These are phyloP conservation scores for Ennomos quercinarius DNA, from an alignment of 2,888 invertebrate genomes.

Conservation along the genomic window DNA sequence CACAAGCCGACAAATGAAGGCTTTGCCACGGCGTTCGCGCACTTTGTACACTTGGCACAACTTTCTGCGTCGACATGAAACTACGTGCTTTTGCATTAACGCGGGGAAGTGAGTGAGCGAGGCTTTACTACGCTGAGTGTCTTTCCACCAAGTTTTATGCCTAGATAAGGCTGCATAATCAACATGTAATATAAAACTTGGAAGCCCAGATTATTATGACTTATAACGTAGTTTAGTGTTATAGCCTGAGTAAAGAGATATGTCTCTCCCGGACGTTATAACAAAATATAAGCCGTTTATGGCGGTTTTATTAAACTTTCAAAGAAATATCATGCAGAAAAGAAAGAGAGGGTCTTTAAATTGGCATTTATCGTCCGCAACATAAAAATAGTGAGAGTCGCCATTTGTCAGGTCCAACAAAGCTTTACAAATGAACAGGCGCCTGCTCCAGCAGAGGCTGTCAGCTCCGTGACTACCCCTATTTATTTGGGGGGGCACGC, in stretches of 20 bases:
- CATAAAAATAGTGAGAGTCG: slow-evolving; percentile 74
- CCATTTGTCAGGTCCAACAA: slow-evolving; percentile 77
- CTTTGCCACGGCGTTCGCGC: slow-evolving; percentile 79
- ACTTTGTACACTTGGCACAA: slow-evolving; percentile 83
- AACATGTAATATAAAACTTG: slow-evolving; percentile 65
- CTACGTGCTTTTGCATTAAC: slow-evolving; percentile 84
- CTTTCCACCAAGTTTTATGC: slow-evolving; percentile 76
- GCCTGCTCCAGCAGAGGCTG: slow-evolving; percentile 64
- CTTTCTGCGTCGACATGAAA: slow-evolving; percentile 80
- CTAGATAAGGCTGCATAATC: slow-evolving; percentile 77
- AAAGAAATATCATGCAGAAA: slow-evolving; percentile 11
- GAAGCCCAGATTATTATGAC: slow-evolving; percentile 38
- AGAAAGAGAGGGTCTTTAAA: slow-evolving; percentile 38
- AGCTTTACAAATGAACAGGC: slow-evolving; percentile 79
- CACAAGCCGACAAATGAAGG: slow-evolving; percentile 85
- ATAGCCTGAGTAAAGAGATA: slow-evolving; percentile 40
- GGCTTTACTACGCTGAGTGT: slow-evolving; percentile 73
- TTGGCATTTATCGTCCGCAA: slow-evolving; percentile 66
- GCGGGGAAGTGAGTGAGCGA: slow-evolving; percentile 71
- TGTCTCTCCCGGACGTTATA: slow-evolving; percentile 12
- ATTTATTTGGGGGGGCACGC: slow-evolving; percentile 72
- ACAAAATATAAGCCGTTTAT: slow-evolving; percentile 30
- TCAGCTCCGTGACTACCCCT: slow-evolving; percentile 63
- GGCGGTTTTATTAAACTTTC: slow-evolving; percentile 32
- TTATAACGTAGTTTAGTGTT: slow-evolving; percentile 30